These are phyloP conservation scores for Kryptolebias marmoratus DNA, from an alignment of 2,113 vertebrate species.

Conservation along the genomic window DNA sequence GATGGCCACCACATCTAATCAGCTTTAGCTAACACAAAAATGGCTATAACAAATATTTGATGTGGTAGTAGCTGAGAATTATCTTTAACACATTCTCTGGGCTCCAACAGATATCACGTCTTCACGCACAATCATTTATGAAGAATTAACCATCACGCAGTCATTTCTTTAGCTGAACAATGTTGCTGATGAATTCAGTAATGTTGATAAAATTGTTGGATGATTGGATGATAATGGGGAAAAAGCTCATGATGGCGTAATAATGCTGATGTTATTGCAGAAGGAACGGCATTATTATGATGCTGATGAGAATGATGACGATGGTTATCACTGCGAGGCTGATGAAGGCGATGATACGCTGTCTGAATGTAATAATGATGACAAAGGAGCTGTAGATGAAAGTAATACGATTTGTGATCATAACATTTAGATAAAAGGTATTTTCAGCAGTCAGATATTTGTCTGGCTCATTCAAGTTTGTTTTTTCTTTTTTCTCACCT, in stretches of 20 bases:
- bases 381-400: constrained; percentile 20
- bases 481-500: constrained; percentile 10
- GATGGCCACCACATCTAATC: no score
- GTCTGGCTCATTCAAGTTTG: constrained; percentile 11
- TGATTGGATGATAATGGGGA: constrained; percentile 14
- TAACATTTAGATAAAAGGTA: constrained; percentile 16
- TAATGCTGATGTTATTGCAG: constrained; percentile 30
- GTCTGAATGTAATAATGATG: constrained; percentile 32
- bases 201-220: constrained; percentile 21
- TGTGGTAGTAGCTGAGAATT: no score
- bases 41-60: no score
- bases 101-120: not conserved
- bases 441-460: constrained; percentile 41
- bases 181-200: constrained; percentile 6
- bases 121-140: not conserved
- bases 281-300: constrained; percentile 18
- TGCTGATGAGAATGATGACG: constrained; percentile 29
- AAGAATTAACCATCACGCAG: not conserved
- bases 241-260: constrained; percentile 5
- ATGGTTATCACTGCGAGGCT: constrained; percentile 27
- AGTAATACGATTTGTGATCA: constrained; percentile 42
- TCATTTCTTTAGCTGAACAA: constrained; percentile 2
- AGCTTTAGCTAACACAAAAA: no score
- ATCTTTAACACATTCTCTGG: no score
- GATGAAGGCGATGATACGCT: constrained; percentile 39